phyloP scores from a whole-genome alignment of 2,888 invertebrate genomes.

The Eupeodes luniger region DNA sequence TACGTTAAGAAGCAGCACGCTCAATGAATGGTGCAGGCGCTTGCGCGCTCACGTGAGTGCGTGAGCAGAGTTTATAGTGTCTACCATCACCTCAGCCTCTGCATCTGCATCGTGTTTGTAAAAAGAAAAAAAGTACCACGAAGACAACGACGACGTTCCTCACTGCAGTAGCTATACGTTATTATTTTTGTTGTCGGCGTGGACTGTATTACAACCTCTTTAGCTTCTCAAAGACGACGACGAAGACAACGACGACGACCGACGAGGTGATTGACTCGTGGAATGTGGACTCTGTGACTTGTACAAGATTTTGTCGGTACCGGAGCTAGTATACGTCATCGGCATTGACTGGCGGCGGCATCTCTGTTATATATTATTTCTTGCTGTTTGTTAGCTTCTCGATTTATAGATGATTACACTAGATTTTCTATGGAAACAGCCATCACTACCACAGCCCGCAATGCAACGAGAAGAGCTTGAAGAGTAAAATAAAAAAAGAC shows the following conservation, averaged over 20 bases:
- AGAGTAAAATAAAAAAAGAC: slow-evolving; percentile 30
- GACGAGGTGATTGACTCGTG: slow-evolving; percentile 73
- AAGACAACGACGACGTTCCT: too few relatives aligned
- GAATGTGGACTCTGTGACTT: slow-evolving; percentile 69
- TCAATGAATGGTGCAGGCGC: slow-evolving; percentile 62
- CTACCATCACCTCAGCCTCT: background rate
- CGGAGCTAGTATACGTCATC: slow-evolving; percentile 65
- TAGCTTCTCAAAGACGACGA: slow-evolving; percentile 47
- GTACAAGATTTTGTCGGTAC: slow-evolving; percentile 64
- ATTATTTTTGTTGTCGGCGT: slow-evolving; percentile 61
- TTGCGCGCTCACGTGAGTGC: slow-evolving; percentile 60
- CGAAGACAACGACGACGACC: slow-evolving; percentile 62
- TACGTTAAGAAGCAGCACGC: slow-evolving; percentile 41
- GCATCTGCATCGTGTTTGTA: slow-evolving; percentile 31
- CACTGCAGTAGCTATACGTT: slow-evolving; percentile 60
- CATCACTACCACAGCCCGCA: background rate
- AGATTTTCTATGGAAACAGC: background rate
- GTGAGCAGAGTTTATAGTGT: slow-evolving; percentile 55
- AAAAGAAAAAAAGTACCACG: background rate
- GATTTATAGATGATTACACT: slow-evolving; percentile 40
- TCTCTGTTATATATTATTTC: slow-evolving; percentile 65
- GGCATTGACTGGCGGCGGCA: slow-evolving; percentile 64
- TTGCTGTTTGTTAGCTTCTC: slow-evolving; percentile 55
- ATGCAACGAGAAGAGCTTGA: background rate
- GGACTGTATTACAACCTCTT: slow-evolving; percentile 72